Base-by-base conservation (phyloP, 1,140 invertebrate genomes). In the Colletes latitarsis region DNA sequence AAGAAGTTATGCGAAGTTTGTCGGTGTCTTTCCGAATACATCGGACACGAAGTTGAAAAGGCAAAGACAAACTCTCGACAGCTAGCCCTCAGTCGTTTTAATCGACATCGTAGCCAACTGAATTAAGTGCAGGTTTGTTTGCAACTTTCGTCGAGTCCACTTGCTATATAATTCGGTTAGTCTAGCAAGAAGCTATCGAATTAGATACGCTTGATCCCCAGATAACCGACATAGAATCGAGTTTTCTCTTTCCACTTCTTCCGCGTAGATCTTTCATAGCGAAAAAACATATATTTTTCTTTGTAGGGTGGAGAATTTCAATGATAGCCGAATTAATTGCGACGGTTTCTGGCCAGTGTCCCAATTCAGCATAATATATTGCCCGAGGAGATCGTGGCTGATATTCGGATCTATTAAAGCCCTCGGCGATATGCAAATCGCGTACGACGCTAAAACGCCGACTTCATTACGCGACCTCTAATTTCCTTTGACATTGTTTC, bases 1-100 rank as follows among this genome's bases (percentile, higher is more conserved):
- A 70, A 69, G 67, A 87, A 89, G 88, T 89, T 89, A 86, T 77
- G 63, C 57, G 78, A 81, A 76, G 53, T 55, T 70, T 30, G 46
- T 17, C 53, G 5, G 21, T 78, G 83, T 82, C 80, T 82, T 67
- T 30, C 14, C 63, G 69, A 64, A n/a, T 49, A 21, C 68, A 17
- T 55, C 52, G 15, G 17, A 17, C 43, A 17, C 17, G n/a, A 53
- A 57, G 49, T 15, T 64, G 41, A 53, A 67, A 66, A 53, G 67
- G 74, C 73, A 70, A 82, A 77, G 67, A 55, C 21, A 15, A 55
- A 15, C 39, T 46, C 41, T 39, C 70, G 30, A n/a, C 9, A 12
- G 19, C n/a, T 21, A 67, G 5, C 17, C 17, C n/a, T 17, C 14
- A 14, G n/a, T 67, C 64, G 41, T 19, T 66, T 66, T 21, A 17